Evolutionary conservation across 2,888 invertebrate species (phyloP).

Genomic region (Drosophila rubida): DNA sequence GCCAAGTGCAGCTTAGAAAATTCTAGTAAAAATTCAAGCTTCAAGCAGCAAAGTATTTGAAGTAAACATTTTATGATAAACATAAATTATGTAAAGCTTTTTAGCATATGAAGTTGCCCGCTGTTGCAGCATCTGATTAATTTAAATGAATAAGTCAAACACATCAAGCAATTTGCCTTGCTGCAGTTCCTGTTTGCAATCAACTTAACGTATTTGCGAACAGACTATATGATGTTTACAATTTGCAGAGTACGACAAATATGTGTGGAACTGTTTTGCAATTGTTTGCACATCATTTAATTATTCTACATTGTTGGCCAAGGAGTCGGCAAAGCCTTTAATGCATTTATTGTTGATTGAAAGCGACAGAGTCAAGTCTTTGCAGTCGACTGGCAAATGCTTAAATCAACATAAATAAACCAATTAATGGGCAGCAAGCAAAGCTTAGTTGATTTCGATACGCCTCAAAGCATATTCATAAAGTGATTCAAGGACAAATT

Average conservation of each 20-base stretch:
- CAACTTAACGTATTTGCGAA: background rate
- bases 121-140: background rate
- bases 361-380: background rate
- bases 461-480: background rate
- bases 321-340: conserved; percentile 4
- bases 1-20: background rate
- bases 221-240: conserved; percentile 7
- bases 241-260: background rate
- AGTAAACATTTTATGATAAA: no score
- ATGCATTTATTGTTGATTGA: conserved; percentile 16
- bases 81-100: no score
- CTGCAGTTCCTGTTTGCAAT: background rate
- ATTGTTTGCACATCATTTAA: conserved; percentile 22
- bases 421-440: conserved; percentile 25
- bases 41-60: no score
- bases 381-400: conserved; percentile 7
- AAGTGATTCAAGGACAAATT: background rate
- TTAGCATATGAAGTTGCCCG: no score
- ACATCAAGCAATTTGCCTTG: background rate
- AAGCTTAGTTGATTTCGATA: conserved; percentile 14
- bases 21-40: background rate
- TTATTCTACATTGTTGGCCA: conserved; percentile 17
- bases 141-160: background rate
- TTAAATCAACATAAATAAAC: conserved; percentile 30
- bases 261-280: background rate